Conservation (phyloP, 2,888 invertebrate species). For the Megastigmus dorsalis region DNA sequence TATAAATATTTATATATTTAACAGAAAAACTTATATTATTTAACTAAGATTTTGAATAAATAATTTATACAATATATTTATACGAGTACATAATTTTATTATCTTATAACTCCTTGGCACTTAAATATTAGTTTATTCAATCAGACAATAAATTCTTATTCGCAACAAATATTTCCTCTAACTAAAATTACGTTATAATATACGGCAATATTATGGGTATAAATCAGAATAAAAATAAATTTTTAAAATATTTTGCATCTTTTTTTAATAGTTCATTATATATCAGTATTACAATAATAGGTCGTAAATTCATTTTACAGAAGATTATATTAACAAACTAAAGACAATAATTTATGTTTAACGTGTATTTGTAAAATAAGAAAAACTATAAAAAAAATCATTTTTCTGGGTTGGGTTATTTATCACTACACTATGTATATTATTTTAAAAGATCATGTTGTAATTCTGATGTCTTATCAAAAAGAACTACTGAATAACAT, state of each 20-base stretch:
- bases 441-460: conserved; percentile 24
- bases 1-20: neutral
- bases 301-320: no score
- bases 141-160: conserved; percentile 1
- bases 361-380: neutral
- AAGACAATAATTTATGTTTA: neutral
- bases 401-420: no score
- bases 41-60: conserved; percentile 7
- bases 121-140: conserved; percentile 17
- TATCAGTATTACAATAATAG: no score
- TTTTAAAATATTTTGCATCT: neutral
- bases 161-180: no score
- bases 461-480: neutral
- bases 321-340: no score
- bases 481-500: conserved; percentile 32
- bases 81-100: conserved; percentile 50
- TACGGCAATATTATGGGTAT: neutral
- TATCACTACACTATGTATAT: conserved; percentile 1
- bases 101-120: conserved; percentile 38
- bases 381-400: neutral
- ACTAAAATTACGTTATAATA: no score
- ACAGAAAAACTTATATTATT: neutral
- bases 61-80: conserved; percentile 25
- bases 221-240: neutral
- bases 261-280: no score